Percentiles rank a stretch among this genome's conserved stretches.
Conservation (phyloP, 2,888 invertebrate species). For the Lochmaea crataegi region DNA sequence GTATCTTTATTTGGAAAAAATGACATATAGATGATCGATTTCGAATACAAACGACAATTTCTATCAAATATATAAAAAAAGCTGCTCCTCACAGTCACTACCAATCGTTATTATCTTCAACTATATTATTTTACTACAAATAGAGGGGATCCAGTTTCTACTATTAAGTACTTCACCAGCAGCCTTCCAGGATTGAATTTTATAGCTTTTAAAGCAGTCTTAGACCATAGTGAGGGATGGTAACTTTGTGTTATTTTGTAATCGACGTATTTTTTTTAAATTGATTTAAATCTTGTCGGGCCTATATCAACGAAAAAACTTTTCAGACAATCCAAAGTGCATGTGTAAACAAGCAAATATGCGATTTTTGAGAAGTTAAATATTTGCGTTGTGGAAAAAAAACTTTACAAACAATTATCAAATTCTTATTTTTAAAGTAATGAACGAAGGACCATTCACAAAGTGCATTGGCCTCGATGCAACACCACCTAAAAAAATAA, state of each 20-base stretch:
- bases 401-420: slow-evolving; percentile 50
- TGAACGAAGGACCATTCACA: slow-evolving; percentile 49
- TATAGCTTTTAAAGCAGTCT: no score
- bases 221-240: neutral
- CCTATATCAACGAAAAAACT: slow-evolving; percentile 30
- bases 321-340: slow-evolving; percentile 42
- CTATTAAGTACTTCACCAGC: no score
- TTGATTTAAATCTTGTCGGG: neutral
- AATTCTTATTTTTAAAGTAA: slow-evolving; percentile 52
- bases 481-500: slow-evolving; percentile 47
- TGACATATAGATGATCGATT: no score
- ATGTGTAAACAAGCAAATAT: slow-evolving; percentile 40
- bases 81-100: no score
- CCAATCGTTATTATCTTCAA: no score
- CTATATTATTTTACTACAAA: no score
- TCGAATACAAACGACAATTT: no score
- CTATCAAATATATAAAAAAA: no score
- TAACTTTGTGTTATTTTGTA: neutral
- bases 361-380: slow-evolving; percentile 39
- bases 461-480: slow-evolving; percentile 50
- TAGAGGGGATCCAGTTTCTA: no score
- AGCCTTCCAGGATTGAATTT: no score
- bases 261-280: neutral
- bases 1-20: no score
- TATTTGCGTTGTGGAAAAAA: slow-evolving; percentile 46